These are phyloP conservation scores for Phengaris alcon DNA, from an alignment of 2,888 invertebrate genomes.

Conservation along the genomic window DNA sequence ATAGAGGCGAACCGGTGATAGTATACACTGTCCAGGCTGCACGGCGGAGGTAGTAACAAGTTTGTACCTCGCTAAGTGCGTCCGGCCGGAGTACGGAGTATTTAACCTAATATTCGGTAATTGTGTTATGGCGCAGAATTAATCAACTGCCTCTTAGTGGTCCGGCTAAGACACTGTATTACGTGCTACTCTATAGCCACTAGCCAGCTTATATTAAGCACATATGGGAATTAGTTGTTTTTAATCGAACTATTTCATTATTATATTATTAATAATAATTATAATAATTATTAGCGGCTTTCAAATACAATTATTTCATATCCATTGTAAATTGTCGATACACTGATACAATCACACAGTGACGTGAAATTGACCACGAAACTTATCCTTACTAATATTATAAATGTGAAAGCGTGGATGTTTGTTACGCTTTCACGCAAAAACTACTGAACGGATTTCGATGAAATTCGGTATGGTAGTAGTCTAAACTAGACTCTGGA, in stretches of 20 bases:
- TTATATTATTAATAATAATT: neutral
- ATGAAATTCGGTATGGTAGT: too few relatives aligned
- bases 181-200: slow-evolving; percentile 37
- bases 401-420: too few relatives aligned
- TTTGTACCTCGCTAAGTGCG: slow-evolving; percentile 72
- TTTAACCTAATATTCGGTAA: slow-evolving; percentile 76
- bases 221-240: neutral
- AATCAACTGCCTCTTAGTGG: slow-evolving; percentile 65
- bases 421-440: too few relatives aligned
- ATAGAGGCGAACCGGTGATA: slow-evolving; percentile 30
- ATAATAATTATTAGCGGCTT: neutral
- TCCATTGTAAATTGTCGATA: too few relatives aligned
- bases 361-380: too few relatives aligned
- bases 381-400: too few relatives aligned
- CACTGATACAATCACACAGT: too few relatives aligned
- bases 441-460: too few relatives aligned
- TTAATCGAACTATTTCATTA: neutral
- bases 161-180: slow-evolving; percentile 53
- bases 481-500: too few relatives aligned
- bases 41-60: slow-evolving; percentile 53
- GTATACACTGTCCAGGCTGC: slow-evolving; percentile 41
- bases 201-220: slow-evolving; percentile 1
- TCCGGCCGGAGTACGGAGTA: slow-evolving; percentile 57
- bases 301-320: too few relatives aligned
- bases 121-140: slow-evolving; percentile 70